Conservation (phyloP, 2,797 vertebrate genomes). For the Sciurus vulgaris region DNA sequence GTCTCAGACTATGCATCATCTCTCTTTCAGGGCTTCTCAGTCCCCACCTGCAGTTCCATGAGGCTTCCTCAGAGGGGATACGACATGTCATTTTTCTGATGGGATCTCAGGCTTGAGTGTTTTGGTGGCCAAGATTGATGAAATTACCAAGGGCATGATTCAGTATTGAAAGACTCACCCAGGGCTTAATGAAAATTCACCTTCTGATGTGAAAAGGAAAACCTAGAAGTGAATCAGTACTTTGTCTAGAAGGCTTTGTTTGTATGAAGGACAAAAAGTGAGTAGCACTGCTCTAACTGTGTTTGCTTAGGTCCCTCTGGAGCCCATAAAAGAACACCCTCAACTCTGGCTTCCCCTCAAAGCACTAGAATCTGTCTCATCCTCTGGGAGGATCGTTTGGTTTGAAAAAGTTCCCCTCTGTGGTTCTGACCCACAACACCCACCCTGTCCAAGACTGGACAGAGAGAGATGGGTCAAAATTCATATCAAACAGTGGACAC, state of each 20-base stretch:
- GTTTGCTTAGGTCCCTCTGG: not conserved
- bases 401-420: not conserved
- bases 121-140: not conserved
- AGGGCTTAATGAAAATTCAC: not conserved
- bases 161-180: not conserved
- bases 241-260: not conserved
- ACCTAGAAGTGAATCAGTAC: not conserved
- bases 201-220: not conserved
- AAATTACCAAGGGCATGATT: not conserved
- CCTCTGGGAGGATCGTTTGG: not conserved
- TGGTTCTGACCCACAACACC: not conserved
- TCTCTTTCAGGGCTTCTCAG: not conserved
- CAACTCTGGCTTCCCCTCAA: not conserved
- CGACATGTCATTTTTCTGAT: not conserved
- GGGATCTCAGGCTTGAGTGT: not conserved
- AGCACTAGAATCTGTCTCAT: not conserved
- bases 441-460: accelerated
- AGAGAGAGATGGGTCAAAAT: not conserved
- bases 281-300: not conserved
- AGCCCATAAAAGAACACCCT: not conserved
- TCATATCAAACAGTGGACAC: not conserved
- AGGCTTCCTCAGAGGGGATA: not conserved
- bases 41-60: not conserved
- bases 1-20: not conserved
- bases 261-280: not conserved